These are phyloP conservation scores for Dasyprocta punctata DNA, from an alignment of 2,113 vertebrate genomes.

Conservation along the genomic window DNA sequence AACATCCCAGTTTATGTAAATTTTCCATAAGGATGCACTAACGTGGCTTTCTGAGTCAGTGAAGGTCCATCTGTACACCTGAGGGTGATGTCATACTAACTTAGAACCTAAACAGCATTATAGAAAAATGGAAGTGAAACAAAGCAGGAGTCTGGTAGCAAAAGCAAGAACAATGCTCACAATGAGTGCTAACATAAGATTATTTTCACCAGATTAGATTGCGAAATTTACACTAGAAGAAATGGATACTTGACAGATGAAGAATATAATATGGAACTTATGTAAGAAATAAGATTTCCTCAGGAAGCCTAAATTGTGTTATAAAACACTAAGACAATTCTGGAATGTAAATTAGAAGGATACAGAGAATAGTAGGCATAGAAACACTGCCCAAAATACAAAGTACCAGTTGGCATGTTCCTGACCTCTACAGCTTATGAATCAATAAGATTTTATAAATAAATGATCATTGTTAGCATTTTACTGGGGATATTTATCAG, in stretches of 20 bases:
- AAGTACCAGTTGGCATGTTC: background rate
- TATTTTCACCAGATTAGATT: background rate
- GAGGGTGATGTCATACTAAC: background rate
- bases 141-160: background rate
- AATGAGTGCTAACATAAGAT: background rate
- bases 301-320: background rate
- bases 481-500: background rate
- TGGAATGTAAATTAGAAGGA: background rate
- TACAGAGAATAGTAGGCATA: background rate
- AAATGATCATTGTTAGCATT: background rate
- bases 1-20: background rate
- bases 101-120: background rate
- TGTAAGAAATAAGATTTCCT: background rate
- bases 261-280: background rate
- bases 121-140: background rate
- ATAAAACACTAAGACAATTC: background rate
- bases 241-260: background rate
- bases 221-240: background rate
- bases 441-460: background rate
- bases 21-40: background rate
- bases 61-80: background rate
- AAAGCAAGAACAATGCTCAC: background rate
- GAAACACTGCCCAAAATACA: background rate
- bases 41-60: background rate
- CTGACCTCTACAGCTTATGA: background rate